These are phyloP conservation scores for Spilogale gracilis DNA, from an alignment of 2,113 vertebrate genomes.

Conservation along the genomic window DNA sequence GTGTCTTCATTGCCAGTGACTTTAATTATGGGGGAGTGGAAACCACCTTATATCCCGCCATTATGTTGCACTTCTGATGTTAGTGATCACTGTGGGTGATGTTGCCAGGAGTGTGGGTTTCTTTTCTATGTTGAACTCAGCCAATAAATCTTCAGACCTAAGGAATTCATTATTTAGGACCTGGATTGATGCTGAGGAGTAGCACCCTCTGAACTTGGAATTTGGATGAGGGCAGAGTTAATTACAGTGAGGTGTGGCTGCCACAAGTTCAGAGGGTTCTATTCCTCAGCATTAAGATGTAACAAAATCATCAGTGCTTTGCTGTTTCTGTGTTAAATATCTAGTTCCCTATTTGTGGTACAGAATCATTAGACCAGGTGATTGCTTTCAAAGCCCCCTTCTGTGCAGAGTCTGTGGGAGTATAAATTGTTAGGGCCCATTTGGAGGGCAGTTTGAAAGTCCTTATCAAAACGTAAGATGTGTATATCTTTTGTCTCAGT, in stretches of 20 bases:
- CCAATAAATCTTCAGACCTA: slow-evolving; percentile 37
- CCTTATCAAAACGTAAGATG: slow-evolving; percentile 40
- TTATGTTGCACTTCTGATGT: slow-evolving; percentile 49
- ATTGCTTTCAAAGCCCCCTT: slow-evolving; percentile 17
- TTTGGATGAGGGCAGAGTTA: neutral
- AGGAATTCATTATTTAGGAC: slow-evolving; percentile 51
- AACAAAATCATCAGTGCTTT: slow-evolving; percentile 42
- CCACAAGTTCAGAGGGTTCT: neutral
- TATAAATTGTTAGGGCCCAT: slow-evolving; percentile 32
- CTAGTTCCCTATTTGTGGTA: slow-evolving; percentile 1
- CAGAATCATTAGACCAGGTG: neutral
- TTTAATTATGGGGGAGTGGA: slow-evolving; percentile 39
- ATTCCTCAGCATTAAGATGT: neutral
- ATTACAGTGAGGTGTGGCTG: slow-evolving; percentile 29
- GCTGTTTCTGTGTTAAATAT: slow-evolving; percentile 49
- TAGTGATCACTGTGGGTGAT: slow-evolving; percentile 56
- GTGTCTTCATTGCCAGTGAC: slow-evolving; percentile 42
- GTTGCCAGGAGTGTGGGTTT: slow-evolving; percentile 37
- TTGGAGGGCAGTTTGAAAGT: slow-evolving; percentile 14
- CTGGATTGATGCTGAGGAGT: slow-evolving; percentile 29
- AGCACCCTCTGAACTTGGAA: slow-evolving; percentile 46
- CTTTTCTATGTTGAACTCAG: slow-evolving; percentile 54
- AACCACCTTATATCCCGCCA: slow-evolving; percentile 47
- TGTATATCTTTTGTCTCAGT: slow-evolving; percentile 17
- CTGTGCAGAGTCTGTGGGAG: neutral